Percentiles rank a stretch among this genome's conserved stretches.
phyloP scores from a whole-genome alignment of 2,797 vertebrate species.

The Poliocrania exsul region DNA sequence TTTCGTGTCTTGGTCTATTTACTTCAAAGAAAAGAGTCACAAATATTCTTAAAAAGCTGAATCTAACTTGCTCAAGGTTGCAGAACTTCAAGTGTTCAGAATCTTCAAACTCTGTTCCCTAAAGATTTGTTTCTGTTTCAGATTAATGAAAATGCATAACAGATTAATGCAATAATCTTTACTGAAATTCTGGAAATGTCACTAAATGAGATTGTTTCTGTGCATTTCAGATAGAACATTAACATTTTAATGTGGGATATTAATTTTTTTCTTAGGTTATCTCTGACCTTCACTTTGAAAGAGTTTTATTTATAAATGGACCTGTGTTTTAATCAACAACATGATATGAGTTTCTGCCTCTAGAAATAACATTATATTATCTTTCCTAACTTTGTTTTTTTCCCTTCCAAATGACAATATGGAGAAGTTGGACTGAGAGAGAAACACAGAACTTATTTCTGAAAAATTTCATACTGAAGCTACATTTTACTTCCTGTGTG shows the following conservation, averaged over 20 bases:
- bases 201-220: background rate
- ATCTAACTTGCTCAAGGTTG: background rate
- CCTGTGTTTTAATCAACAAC: conserved; percentile 10
- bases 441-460: background rate
- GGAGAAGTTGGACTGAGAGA: background rate
- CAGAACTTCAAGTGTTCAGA: background rate
- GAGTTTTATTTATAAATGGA: background rate
- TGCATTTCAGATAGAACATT: conserved; percentile 24
- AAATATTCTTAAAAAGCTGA: background rate
- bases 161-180: background rate
- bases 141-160: background rate
- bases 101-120: background rate
- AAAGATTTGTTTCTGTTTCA: background rate
- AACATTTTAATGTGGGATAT: conserved; percentile 38
- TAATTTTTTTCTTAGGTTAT: conserved; percentile 39
- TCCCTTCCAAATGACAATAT: background rate
- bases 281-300: conserved; percentile 48
- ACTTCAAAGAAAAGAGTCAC: background rate
- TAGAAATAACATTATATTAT: background rate
- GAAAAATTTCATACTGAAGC: background rate
- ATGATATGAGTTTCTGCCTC: background rate
- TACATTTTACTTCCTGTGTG: background rate
- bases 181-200: background rate
- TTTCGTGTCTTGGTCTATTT: background rate
- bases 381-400: background rate